Base-by-base conservation (phyloP, 2,797 vertebrate genomes). In the Gouania willdenowi region DNA sequence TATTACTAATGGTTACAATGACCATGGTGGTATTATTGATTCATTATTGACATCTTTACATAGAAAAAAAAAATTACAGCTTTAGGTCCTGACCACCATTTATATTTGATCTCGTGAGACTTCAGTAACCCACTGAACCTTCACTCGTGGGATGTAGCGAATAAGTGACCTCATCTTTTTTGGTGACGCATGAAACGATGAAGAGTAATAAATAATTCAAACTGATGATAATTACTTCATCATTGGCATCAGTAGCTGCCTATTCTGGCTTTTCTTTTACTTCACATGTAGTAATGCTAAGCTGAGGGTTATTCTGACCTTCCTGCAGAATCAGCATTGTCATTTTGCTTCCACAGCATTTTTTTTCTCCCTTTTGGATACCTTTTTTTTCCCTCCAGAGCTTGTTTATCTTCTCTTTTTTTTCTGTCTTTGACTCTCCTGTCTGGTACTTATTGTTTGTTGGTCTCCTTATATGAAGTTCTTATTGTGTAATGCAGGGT, bases 321-420 rank as follows among this genome's bases (percentile, higher is more conserved):
- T 47, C 12, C 15, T 55, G 28, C 40, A 7, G 35, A 44, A 64
- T 79, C 71, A 74, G 76, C 51, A 22, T 68, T 62, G 68, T 19
- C 17, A 29, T 71, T 67, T 48, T 60, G 46, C 62, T 44, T 8
- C 7, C 9, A 26, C 46, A 64, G 51, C 53, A 34, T 39, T 75
- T 61, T 72, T 68, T 29, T 43, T 14, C n/a, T n/a, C 13, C 28
- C 41, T 37, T 42, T 26, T 31, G 24, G 15, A 18, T 38, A 13
- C 11, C 5, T 35, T 49, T 18, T 23, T 19, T 17, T 45, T 16
- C 18, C n/a, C n/a, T n/a, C n/a, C n/a, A n/a, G n/a, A n/a, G n/a
- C n/a, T n/a, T n/a, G n/a, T n/a, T n/a, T n/a, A n/a, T n/a, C n/a
- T n/a, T n/a, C 18, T 1, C 25, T 28, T 14, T 5, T 25, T 6